These are phyloP conservation scores for Aurelia sp. DNA, from an alignment of 30 jellyfish, hydroid and myxozoan species.

Conservation along the genomic window DNA sequence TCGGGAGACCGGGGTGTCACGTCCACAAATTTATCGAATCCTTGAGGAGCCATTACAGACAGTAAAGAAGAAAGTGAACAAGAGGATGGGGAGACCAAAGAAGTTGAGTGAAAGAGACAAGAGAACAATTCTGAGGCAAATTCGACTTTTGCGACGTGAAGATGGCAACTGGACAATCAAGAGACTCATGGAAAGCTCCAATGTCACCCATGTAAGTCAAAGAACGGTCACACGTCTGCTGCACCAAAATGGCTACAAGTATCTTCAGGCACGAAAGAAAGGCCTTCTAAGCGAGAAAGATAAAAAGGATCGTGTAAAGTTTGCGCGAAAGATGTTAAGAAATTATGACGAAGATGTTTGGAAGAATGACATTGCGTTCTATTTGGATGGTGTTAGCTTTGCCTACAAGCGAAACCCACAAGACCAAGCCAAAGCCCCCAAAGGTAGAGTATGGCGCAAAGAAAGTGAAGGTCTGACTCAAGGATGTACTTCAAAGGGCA, in stretches of 20 bases:
- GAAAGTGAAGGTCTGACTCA: no score
- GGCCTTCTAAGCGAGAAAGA: slow-evolving; percentile 56
- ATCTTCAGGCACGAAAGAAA: slow-evolving; percentile 50
- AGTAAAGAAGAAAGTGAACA: not conserved
- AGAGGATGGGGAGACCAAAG: slow-evolving; percentile 36
- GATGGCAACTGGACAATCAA: slow-evolving; percentile 32
- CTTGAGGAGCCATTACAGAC: not conserved
- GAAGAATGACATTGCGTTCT: slow-evolving; percentile 40
- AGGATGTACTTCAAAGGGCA: no score
- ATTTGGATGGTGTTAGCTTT: slow-evolving; percentile 67
- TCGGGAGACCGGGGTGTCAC: slow-evolving; percentile 1
- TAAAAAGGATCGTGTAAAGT: slow-evolving; percentile 16
- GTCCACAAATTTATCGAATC: slow-evolving; percentile 4
- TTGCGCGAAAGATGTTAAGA: slow-evolving; percentile 18
- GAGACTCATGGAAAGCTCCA: slow-evolving; percentile 40
- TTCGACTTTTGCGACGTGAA: slow-evolving; percentile 2
- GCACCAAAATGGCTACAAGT: slow-evolving; percentile 46
- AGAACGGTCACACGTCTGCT: slow-evolving; percentile 33
- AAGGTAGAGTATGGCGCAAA: no score
- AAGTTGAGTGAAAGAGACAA: slow-evolving; percentile 25
- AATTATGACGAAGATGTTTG: slow-evolving; percentile 25
- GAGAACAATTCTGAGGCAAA: slow-evolving; percentile 12
- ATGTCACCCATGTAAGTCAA: slow-evolving; percentile 1
- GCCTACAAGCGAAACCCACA: slow-evolving; percentile 58
- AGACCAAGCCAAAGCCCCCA: no score